Percentiles rank a stretch among this genome's conserved stretches.
These are phyloP conservation scores for Lasiurus cinereus DNA, from an alignment of 2,113 vertebrate genomes.

Conservation along the genomic window DNA sequence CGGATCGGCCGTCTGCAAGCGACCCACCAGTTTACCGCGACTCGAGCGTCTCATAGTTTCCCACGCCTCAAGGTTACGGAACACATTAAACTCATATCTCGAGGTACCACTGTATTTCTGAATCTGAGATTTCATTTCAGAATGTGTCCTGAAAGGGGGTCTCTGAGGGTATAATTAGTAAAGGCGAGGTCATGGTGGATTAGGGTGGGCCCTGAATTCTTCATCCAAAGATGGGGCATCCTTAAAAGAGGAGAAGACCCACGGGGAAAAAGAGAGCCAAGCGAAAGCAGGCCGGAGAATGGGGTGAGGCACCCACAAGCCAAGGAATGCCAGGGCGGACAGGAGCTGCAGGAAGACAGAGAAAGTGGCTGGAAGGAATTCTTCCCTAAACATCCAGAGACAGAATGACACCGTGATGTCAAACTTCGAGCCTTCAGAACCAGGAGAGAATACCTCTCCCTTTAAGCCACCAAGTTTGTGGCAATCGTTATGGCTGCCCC, in stretches of 20 bases:
- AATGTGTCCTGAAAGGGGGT: not conserved
- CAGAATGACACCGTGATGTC: not conserved
- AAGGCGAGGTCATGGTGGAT: not conserved
- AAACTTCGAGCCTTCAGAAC: not conserved
- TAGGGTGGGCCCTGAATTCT: not conserved
- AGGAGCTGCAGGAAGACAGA: fast-evolving
- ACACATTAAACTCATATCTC: no score
- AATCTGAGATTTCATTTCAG: not conserved
- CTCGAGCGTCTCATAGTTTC: no score
- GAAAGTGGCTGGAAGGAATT: not conserved
- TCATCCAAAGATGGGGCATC: not conserved
- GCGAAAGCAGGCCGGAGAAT: not conserved
- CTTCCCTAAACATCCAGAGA: not conserved
- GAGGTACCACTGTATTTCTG: not conserved
- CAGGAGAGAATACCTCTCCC: not conserved
- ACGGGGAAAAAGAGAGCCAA: not conserved
- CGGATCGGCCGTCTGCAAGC: no score
- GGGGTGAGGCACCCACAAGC: not conserved
- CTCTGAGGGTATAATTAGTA: not conserved
- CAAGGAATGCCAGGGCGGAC: not conserved
- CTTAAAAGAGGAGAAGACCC: not conserved
- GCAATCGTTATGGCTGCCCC: not conserved
- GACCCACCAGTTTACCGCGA: no score
- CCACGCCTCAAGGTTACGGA: no score
- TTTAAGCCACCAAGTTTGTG: not conserved